A percentile compares a stretch with the other conserved stretches of the same genome.
Conservation (phyloP, 2,888 invertebrate genomes). For the Meloe dianella region DNA sequence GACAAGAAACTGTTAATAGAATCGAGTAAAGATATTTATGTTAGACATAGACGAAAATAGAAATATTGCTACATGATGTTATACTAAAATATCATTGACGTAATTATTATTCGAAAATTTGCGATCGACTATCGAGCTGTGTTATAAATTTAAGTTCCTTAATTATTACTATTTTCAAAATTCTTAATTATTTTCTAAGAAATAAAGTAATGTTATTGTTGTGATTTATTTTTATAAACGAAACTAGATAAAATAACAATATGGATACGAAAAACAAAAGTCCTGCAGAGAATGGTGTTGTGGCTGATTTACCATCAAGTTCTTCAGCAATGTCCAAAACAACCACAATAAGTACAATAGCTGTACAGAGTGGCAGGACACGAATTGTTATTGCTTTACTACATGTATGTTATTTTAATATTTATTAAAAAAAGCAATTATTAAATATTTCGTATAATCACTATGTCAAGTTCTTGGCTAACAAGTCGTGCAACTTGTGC, state of each 20-base stretch:
- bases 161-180: neutral
- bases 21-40: neutral
- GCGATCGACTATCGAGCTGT: neutral
- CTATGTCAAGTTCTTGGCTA: slow-evolving; percentile 5
- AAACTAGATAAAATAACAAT: slow-evolving; percentile 3
- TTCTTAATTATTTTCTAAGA: neutral
- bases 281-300: slow-evolving; percentile 45
- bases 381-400: slow-evolving; percentile 87
- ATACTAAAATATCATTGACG: slow-evolving; percentile 3
- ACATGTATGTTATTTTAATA: slow-evolving; percentile 71
- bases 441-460: neutral
- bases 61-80: neutral
- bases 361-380: slow-evolving; percentile 85
- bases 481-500: slow-evolving; percentile 3
- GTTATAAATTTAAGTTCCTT: slow-evolving; percentile 7
- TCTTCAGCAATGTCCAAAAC: slow-evolving; percentile 62
- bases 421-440: neutral
- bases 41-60: neutral
- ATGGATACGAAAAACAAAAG: slow-evolving; percentile 43
- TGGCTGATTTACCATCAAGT: slow-evolving; percentile 37
- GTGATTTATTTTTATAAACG: slow-evolving; percentile 16
- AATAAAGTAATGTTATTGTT: slow-evolving; percentile 20
- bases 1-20: neutral
- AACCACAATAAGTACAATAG: slow-evolving; percentile 89
- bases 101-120: slow-evolving; percentile 5